Conservation (phyloP, 2,797 vertebrate genomes). For the Capromys pilorides region DNA sequence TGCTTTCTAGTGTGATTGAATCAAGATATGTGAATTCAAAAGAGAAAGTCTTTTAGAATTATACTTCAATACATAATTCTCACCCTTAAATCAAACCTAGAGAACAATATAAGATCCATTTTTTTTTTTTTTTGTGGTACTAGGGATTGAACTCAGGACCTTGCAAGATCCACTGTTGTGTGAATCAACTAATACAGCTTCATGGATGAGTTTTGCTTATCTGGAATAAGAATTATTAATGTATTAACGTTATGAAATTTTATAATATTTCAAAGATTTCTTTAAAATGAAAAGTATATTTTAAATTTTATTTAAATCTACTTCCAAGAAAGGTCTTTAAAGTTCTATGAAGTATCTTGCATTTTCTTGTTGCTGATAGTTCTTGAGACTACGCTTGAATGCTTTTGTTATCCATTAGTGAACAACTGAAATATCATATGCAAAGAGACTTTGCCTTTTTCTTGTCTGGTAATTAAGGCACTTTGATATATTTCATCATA, state of each 20-base stretch:
- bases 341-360: constrained; percentile 83
- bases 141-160: too few species aligned
- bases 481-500: constrained; percentile 84
- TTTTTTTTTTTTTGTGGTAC: too few species aligned
- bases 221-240: constrained; percentile 72
- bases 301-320: constrained; percentile 88
- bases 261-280: constrained; percentile 84
- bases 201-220: constrained; percentile 70
- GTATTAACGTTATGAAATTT: constrained; percentile 81
- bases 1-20: background rate
- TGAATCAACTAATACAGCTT: constrained; percentile 66
- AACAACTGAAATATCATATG: constrained; percentile 88
- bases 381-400: constrained; percentile 86
- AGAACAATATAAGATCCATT: constrained; percentile 69
- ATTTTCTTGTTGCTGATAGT: constrained; percentile 87
- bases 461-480: constrained; percentile 87
- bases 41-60: constrained; percentile 46
- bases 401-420: constrained; percentile 87
- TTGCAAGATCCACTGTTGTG: constrained; percentile 37
- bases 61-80: background rate
- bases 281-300: constrained; percentile 83
- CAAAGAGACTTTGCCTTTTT: constrained; percentile 83
- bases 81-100: constrained; percentile 56
- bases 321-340: constrained; percentile 84
- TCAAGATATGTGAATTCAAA: constrained; percentile 2